These are phyloP conservation scores for Choloepus didactylus DNA, from an alignment of 2,797 vertebrate genomes.

Conservation along the genomic window DNA sequence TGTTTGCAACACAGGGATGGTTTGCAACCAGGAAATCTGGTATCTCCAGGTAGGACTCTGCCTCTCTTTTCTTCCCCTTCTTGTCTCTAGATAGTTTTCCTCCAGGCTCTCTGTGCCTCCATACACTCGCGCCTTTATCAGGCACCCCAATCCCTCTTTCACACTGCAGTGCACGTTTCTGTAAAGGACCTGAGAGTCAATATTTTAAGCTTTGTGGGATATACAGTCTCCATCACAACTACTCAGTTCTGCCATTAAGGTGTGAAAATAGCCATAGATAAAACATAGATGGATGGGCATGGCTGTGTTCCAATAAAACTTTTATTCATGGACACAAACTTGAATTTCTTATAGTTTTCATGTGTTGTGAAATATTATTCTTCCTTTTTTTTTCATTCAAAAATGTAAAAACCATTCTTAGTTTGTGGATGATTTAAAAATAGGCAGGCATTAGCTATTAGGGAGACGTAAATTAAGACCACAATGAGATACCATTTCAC, in stretches of 20 bases:
- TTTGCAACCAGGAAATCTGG: neutral
- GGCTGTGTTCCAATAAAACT: neutral
- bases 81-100: neutral
- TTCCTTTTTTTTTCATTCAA: constrained; percentile 1
- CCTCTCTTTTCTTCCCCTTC: neutral
- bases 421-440: neutral
- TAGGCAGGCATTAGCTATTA: too few relatives aligned
- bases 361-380: neutral
- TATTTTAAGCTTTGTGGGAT: neutral
- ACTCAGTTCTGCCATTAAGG: neutral
- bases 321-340: neutral
- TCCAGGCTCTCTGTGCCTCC: neutral
- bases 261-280: neutral
- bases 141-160: neutral
- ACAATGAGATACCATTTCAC: too few relatives aligned
- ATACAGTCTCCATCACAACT: neutral
- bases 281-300: neutral
- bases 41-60: too few relatives aligned
- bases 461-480: too few relatives aligned
- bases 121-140: neutral
- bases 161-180: neutral
- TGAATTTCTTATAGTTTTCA: neutral
- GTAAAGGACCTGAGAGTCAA: neutral
- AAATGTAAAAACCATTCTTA: neutral
- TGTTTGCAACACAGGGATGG: too few relatives aligned